These are phyloP conservation scores for Erythrocercus mccallii DNA, from an alignment of 2,113 vertebrate genomes.

Conservation along the genomic window DNA sequence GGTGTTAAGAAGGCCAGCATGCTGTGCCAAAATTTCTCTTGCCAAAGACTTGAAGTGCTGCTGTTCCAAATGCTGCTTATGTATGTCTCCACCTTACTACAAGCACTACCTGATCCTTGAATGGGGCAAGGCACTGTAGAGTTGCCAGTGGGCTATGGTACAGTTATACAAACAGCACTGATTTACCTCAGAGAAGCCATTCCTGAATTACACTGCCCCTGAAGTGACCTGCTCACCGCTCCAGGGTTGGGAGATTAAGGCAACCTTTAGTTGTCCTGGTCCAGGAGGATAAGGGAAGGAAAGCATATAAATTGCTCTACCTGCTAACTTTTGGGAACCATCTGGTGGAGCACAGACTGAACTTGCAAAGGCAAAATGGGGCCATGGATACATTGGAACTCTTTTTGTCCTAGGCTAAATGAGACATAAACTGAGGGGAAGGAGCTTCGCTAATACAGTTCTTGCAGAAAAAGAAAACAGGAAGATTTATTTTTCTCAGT, in stretches of 20 bases:
- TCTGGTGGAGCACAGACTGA: not conserved
- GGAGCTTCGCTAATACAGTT: accelerated
- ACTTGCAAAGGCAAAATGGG: not conserved
- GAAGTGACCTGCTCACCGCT: not conserved
- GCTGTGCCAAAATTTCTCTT: not conserved
- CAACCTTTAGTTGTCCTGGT: not conserved
- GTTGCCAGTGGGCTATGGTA: not conserved
- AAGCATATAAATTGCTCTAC: not conserved
- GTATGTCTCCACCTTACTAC: not conserved
- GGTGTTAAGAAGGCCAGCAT: not conserved
- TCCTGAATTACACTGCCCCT: not conserved
- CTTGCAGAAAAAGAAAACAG: not conserved
- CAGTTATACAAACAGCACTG: not conserved
- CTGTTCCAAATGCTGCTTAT: not conserved
- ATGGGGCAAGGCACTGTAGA: not conserved
- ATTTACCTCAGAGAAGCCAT: not conserved
- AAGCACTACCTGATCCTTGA: not conserved
- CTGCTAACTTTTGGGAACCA: not conserved
- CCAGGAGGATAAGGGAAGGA: not conserved
- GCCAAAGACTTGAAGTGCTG: not conserved
- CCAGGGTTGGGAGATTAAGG: not conserved
- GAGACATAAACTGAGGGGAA: not conserved
- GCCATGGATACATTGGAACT: accelerated
- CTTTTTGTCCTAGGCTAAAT: not conserved
- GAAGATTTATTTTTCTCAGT: not conserved